phyloP scores from a whole-genome alignment of 2,797 vertebrate species.

The Danio choprae region DNA sequence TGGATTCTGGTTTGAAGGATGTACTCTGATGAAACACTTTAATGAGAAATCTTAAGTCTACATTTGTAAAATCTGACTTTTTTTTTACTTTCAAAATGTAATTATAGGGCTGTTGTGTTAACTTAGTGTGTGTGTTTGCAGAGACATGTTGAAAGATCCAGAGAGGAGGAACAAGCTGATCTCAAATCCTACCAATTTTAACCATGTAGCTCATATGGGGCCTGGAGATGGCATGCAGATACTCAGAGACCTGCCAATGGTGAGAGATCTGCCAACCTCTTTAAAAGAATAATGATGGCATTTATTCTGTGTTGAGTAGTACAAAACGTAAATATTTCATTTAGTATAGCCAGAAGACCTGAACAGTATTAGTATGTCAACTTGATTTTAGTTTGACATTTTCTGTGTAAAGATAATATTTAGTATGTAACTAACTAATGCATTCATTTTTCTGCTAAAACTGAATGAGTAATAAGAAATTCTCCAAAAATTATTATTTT shows the following conservation, averaged over 20 bases:
- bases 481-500: neutral
- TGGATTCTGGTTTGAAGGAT: neutral
- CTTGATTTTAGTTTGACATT: no score
- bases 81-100: neutral
- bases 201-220: slow-evolving; percentile 99
- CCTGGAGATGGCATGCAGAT: slow-evolving; percentile 98
- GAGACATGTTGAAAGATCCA: slow-evolving; percentile 98
- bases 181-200: slow-evolving; percentile 99
- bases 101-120: neutral
- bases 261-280: slow-evolving; percentile 15
- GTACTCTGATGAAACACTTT: neutral
- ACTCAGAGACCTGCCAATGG: slow-evolving; percentile 88
- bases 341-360: neutral
- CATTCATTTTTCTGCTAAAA: no score
- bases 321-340: neutral
- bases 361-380: no score
- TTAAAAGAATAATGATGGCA: neutral
- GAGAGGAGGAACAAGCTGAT: slow-evolving; percentile 99
- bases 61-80: neutral
- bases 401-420: no score
- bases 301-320: neutral
- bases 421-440: no score
- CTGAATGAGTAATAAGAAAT: no score
- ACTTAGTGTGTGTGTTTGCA: slow-evolving; percentile 63
- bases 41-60: neutral